phyloP scores from a whole-genome alignment of 2,888 invertebrate genomes.

The Drosophila rubida region DNA sequence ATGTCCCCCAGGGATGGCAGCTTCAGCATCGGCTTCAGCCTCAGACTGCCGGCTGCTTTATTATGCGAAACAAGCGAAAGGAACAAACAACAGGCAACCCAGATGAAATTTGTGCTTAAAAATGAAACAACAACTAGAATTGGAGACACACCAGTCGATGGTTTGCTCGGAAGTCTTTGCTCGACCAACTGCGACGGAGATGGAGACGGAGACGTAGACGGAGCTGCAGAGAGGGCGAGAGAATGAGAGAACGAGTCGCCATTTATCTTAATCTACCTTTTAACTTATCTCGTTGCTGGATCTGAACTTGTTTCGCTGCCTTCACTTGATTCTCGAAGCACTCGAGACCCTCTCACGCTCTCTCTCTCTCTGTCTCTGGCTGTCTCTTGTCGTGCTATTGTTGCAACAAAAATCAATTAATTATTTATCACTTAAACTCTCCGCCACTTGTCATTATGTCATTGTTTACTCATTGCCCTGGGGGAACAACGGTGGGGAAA shows the following conservation, averaged over 20 bases:
- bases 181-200: background rate
- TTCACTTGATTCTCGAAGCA: slow-evolving; percentile 32
- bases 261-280: slow-evolving; percentile 82
- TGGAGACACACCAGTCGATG: slow-evolving; percentile 25
- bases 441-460: slow-evolving; percentile 84
- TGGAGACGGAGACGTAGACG: no score
- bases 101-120: slow-evolving; percentile 77
- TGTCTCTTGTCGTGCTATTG: slow-evolving; percentile 46
- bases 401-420: slow-evolving; percentile 84
- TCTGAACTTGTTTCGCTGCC: slow-evolving; percentile 58
- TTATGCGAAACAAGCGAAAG: slow-evolving; percentile 77
- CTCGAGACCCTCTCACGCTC: slow-evolving; percentile 17
- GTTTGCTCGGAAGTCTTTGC: background rate
- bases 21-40: background rate
- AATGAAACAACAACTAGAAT: slow-evolving; percentile 55
- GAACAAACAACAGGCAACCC: slow-evolving; percentile 65
- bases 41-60: slow-evolving; percentile 62
- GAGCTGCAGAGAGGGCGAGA: background rate
- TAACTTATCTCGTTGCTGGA: slow-evolving; percentile 79
- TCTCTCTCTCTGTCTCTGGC: background rate
- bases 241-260: slow-evolving; percentile 7
- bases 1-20: slow-evolving; percentile 61
- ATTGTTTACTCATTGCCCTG: slow-evolving; percentile 83
- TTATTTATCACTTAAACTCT: slow-evolving; percentile 85
- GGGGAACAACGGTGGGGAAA: slow-evolving; percentile 34